phyloP scores from a whole-genome alignment of 2,888 invertebrate genomes.

The Thereva nobilitata region DNA sequence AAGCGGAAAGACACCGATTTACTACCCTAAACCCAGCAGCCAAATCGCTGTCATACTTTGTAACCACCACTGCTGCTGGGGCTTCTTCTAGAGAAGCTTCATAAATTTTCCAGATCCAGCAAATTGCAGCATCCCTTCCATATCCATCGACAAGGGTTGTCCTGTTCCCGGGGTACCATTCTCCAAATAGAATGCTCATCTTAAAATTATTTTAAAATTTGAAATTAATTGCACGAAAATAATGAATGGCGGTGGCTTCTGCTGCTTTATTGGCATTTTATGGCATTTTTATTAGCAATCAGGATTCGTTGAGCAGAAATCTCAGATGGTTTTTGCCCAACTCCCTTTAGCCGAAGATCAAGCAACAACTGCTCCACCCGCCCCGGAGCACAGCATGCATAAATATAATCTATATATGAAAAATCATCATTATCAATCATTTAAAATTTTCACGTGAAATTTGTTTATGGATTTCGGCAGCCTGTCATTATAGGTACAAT shows the following conservation, averaged over 20 bases:
- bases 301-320: constrained; percentile 3
- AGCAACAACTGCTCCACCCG: too few relatives aligned
- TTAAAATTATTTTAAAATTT: constrained; percentile 39
- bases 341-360: too few relatives aligned
- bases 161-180: neutral
- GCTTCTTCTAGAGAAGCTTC: constrained; percentile 19
- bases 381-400: too few relatives aligned
- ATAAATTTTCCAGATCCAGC: constrained; percentile 27
- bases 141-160: neutral
- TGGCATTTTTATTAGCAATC: constrained; percentile 25
- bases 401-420: too few relatives aligned
- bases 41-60: constrained; percentile 29
- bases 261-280: constrained; percentile 30
- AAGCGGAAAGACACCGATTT: too few relatives aligned
- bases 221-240: constrained; percentile 41
- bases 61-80: constrained; percentile 1
- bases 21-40: neutral
- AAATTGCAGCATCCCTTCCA: constrained; percentile 17
- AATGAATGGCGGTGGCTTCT: constrained; percentile 36
- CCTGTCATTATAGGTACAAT: too few relatives aligned
- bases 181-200: neutral
- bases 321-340: neutral
- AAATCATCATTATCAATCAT: too few relatives aligned
- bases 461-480: too few relatives aligned
- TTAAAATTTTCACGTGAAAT: too few relatives aligned